Conservation (phyloP, 2,797 vertebrate species). For the Pelodytes ibericus region DNA sequence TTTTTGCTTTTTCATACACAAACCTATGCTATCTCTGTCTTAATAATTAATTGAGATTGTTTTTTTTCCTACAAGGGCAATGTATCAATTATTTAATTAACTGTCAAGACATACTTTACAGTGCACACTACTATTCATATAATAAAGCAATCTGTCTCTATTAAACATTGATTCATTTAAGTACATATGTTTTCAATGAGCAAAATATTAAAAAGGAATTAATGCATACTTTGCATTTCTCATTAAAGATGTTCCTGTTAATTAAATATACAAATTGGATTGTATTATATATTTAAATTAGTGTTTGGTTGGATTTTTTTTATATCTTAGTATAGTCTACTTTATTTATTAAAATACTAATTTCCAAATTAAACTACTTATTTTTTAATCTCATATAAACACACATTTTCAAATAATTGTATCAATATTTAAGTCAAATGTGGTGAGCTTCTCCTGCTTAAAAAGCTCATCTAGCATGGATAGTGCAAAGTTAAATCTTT, state of each 20-base stretch:
- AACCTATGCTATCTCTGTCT: conserved; percentile 29
- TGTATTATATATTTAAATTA: too few species aligned
- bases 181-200: conserved; percentile 60
- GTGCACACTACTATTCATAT: conserved; percentile 49
- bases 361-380: too few species aligned
- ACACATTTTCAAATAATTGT: too few species aligned
- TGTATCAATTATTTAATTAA: conserved; percentile 50
- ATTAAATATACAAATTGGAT: not conserved
- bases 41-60: conserved; percentile 37
- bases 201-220: conserved; percentile 52
- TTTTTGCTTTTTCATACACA: conserved; percentile 44
- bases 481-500: too few species aligned
- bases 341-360: too few species aligned
- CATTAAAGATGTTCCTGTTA: conserved; percentile 46
- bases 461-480: too few species aligned
- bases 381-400: too few species aligned
- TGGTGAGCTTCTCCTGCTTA: too few species aligned
- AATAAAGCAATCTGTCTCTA: conserved; percentile 35
- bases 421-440: too few species aligned
- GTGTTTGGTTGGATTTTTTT: too few species aligned
- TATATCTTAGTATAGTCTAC: too few species aligned
- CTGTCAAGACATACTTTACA: conserved; percentile 38
- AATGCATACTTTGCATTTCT: conserved; percentile 59
- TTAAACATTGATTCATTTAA: conserved; percentile 37
- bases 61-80: conserved; percentile 47